Percentiles rank a stretch among this genome's conserved stretches.
Conservation (phyloP, 92 coral and sea anemone species). For the Phenganax subtilis region DNA sequence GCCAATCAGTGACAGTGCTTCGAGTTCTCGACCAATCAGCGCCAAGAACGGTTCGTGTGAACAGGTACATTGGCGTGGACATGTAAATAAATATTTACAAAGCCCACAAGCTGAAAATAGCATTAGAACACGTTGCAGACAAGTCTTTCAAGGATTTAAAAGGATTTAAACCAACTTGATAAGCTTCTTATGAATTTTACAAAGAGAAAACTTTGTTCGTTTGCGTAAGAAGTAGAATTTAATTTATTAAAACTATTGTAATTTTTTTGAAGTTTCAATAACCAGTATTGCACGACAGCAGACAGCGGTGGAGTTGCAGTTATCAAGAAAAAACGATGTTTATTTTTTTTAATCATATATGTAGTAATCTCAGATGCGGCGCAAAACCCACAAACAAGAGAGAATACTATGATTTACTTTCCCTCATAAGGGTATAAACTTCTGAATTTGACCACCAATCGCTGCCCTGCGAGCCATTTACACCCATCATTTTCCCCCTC, state of each 20-base stretch:
- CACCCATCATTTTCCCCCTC: no score
- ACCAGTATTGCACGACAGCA: no score
- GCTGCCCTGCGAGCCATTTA: no score
- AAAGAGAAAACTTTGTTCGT: not conserved
- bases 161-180: not conserved
- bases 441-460: no score
- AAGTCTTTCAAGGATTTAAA: not conserved
- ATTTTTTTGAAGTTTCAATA: no score
- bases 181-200: not conserved
- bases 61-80: constrained; percentile 14
- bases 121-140: not conserved
- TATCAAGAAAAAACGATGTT: no score
- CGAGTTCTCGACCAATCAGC: constrained; percentile 18
- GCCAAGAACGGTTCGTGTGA: not conserved
- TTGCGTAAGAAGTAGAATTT: not conserved
- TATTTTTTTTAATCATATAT: no score
- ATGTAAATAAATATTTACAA: constrained; percentile 6
- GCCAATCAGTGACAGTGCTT: constrained; percentile 31
- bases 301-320: no score
- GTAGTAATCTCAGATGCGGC: no score
- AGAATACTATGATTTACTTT: no score
- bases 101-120: not conserved
- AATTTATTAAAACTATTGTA: not conserved
- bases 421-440: no score
- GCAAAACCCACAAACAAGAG: no score